These are phyloP conservation scores for Syngnathus typhle DNA, from an alignment of 2,113 vertebrate species.

Conservation along the genomic window DNA sequence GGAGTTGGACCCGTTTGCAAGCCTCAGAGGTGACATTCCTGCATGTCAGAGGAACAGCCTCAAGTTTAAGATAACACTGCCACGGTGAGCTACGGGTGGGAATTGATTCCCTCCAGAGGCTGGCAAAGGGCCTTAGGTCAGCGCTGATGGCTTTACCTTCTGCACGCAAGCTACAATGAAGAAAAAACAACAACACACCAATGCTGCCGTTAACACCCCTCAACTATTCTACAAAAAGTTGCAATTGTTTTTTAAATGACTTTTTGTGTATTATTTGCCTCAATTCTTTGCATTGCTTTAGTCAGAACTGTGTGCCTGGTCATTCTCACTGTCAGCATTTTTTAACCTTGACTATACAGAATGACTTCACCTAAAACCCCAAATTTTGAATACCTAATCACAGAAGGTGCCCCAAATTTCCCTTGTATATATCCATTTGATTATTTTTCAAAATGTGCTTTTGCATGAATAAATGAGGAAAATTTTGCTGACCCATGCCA, in stretches of 20 bases:
- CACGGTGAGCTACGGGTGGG: conserved; percentile 70
- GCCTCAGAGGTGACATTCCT: conserved; percentile 67
- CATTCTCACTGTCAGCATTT: too few relatives aligned
- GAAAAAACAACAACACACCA: conserved; percentile 28
- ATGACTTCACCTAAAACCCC: too few relatives aligned
- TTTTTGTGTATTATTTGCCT: neutral
- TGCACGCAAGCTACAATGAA: conserved; percentile 43
- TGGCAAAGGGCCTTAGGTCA: conserved; percentile 56
- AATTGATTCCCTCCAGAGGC: conserved; percentile 66
- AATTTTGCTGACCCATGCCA: too few relatives aligned
- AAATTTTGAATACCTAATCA: too few relatives aligned
- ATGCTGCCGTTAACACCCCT: conserved; percentile 27
- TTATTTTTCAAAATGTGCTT: too few relatives aligned
- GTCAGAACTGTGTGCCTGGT: too few relatives aligned
- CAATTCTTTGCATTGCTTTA: too few relatives aligned
- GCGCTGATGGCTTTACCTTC: conserved; percentile 68
- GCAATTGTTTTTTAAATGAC: neutral
- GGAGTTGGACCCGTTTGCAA: conserved; percentile 37
- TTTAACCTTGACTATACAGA: too few relatives aligned
- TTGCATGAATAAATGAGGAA: too few relatives aligned
- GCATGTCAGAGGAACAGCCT: conserved; percentile 64
- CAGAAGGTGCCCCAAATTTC: too few relatives aligned
- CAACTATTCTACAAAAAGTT: conserved; percentile 14
- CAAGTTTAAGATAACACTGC: conserved; percentile 74
- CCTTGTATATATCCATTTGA: too few relatives aligned